Conservation (phyloP, 2,888 invertebrate species). For the Cremastinae sp. region DNA sequence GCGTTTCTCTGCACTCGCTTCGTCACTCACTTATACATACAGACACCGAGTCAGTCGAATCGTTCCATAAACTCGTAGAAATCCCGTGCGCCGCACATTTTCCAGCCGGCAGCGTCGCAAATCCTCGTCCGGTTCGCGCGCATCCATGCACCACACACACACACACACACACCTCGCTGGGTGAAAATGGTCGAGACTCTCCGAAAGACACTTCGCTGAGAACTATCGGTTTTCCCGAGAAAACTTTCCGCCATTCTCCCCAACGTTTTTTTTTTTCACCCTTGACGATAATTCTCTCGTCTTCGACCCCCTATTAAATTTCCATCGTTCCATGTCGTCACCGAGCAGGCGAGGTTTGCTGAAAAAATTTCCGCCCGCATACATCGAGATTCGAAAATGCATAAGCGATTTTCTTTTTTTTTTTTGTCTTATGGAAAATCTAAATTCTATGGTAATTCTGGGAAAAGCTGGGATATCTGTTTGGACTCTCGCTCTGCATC, state of each 20-base stretch:
- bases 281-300: neutral
- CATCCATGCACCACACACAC: neutral
- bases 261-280: neutral
- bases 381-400: too few species aligned
- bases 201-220: constrained; percentile 19
- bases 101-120: constrained; percentile 62
- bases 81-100: constrained; percentile 65
- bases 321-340: neutral
- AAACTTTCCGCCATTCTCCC: constrained; percentile 16
- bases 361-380: too few species aligned
- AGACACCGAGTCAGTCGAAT: constrained; percentile 20
- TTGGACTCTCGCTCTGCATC: constrained; percentile 64
- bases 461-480: constrained; percentile 66
- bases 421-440: constrained; percentile 1
- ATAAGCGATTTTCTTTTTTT: neutral
- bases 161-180: too few species aligned
- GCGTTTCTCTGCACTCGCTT: constrained; percentile 10
- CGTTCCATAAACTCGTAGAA: constrained; percentile 69
- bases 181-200: constrained; percentile 17
- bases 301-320: constrained; percentile 25
- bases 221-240: constrained; percentile 35
- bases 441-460: neutral
- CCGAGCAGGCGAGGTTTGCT: neutral
- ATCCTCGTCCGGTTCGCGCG: constrained; percentile 55
- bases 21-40: constrained; percentile 14